phyloP scores from a whole-genome alignment of 2,888 invertebrate species.

The Xestia c-nigrum region DNA sequence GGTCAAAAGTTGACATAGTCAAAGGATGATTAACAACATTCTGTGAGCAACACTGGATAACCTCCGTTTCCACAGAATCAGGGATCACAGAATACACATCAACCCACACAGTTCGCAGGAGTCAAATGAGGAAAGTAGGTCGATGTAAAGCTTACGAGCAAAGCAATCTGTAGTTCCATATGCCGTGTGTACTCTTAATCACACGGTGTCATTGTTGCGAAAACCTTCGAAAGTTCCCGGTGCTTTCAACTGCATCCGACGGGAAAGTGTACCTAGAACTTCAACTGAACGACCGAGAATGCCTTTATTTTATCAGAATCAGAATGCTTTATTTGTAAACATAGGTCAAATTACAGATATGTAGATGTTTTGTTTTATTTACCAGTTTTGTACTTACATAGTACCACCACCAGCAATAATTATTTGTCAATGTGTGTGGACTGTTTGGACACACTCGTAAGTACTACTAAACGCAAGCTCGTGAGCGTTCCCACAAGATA shows the following conservation, averaged over 20 bases:
- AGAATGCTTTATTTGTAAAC: too few relatives aligned
- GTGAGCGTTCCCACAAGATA: not conserved
- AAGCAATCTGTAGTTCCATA: conserved; percentile 41
- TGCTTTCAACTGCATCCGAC: not conserved
- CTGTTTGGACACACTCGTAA: not conserved
- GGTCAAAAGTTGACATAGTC: not conserved
- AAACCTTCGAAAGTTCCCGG: not conserved
- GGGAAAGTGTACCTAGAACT: conserved; percentile 1
- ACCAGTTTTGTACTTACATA: not conserved
- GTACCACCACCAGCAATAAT: not conserved
- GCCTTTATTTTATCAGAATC: not conserved
- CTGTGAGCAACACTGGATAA: not conserved
- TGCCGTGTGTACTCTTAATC: conserved; percentile 47
- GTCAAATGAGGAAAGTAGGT: conserved; percentile 41
- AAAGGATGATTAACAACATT: not conserved
- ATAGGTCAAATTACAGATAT: too few relatives aligned
- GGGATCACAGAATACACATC: conserved; percentile 8
- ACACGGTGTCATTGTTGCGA: conserved; percentile 13
- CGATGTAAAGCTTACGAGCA: conserved; percentile 22
- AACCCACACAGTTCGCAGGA: conserved; percentile 1
- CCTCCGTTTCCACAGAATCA: conserved; percentile 2
- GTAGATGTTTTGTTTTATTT: too few relatives aligned
- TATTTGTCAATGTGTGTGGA: not conserved
- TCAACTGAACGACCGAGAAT: not conserved
- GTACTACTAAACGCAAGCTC: not conserved